A percentile compares a stretch with the other conserved stretches of the same genome.
Conservation (phyloP, 2,888 invertebrate species). For the Drosophila phalerata region DNA sequence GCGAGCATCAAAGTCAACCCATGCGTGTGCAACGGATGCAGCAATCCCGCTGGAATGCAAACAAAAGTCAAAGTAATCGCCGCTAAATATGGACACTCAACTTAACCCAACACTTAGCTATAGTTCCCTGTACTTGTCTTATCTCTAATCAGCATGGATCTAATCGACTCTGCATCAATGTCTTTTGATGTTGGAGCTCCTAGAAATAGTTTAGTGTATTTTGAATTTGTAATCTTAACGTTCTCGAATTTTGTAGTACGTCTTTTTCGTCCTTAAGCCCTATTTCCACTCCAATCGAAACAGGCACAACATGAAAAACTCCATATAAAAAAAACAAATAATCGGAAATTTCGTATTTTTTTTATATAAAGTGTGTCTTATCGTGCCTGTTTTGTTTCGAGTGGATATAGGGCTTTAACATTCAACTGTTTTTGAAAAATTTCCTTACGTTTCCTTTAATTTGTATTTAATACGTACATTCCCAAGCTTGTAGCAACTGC, state of each 20-base stretch:
- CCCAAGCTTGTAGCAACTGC: constrained; percentile 7
- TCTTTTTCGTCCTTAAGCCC: constrained; percentile 20
- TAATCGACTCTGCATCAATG: constrained; percentile 1
- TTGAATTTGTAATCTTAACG: constrained; percentile 14
- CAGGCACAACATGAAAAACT: background rate
- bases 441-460: constrained; percentile 14
- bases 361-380: background rate
- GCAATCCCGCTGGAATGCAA: constrained; percentile 56
- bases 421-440: constrained; percentile 14
- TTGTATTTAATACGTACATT: constrained; percentile 30
- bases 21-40: constrained; percentile 54
- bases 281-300: background rate
- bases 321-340: background rate
- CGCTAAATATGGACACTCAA: constrained; percentile 34
- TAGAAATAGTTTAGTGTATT: constrained; percentile 7
- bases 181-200: constrained; percentile 7
- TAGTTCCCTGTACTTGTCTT: constrained; percentile 17
- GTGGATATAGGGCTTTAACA: background rate
- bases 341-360: background rate
- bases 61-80: constrained; percentile 55
- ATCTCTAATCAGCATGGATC: constrained; percentile 9
- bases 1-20: constrained; percentile 73
- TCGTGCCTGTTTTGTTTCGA: background rate
- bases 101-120: constrained; percentile 3
- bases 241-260: constrained; percentile 12